Percentiles rank a stretch among this genome's conserved stretches.
Evolutionary conservation across 2,888 invertebrate genomes (phyloP).

Genomic region (Schizotus pectinicornis): DNA sequence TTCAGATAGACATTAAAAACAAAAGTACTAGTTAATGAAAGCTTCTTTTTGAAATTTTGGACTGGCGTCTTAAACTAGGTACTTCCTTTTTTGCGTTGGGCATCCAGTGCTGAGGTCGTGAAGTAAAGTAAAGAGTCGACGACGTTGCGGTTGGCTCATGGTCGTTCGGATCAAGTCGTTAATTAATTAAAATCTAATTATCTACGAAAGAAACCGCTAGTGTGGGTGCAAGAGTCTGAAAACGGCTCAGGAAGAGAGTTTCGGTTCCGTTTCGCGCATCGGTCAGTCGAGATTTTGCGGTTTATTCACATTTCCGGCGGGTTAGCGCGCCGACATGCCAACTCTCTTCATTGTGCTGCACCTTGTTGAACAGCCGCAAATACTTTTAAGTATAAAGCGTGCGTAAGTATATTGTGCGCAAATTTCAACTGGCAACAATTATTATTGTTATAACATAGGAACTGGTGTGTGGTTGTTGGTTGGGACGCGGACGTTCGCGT

Average conservation of each 20-base stretch:
- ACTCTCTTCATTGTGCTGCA: constrained; percentile 9
- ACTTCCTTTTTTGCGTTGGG: too few species aligned
- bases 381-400: too few species aligned
- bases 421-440: not conserved
- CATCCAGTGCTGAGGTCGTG: too few species aligned
- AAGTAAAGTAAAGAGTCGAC: too few species aligned
- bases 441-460: too few species aligned
- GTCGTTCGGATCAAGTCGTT: not conserved
- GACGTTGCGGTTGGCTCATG: too few species aligned
- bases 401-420: not conserved
- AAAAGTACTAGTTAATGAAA: too few species aligned
- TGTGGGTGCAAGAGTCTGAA: not conserved
- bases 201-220: constrained; percentile 18
- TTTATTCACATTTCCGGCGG: constrained; percentile 38
- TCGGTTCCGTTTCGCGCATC: constrained; percentile 22
- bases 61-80: too few species aligned
- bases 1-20: too few species aligned
- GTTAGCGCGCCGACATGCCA: constrained; percentile 27
- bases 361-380: too few species aligned
- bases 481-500: constrained; percentile 14
- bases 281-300: constrained; percentile 26
- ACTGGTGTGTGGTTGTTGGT: not conserved
- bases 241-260: too few species aligned
- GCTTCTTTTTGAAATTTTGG: too few species aligned
- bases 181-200: constrained; percentile 2